Percentiles rank a stretch among this genome's conserved stretches.
Evolutionary conservation across 53 echinoderm and acorn worm species (phyloP).

Genomic region (Patiria pectinifera): DNA sequence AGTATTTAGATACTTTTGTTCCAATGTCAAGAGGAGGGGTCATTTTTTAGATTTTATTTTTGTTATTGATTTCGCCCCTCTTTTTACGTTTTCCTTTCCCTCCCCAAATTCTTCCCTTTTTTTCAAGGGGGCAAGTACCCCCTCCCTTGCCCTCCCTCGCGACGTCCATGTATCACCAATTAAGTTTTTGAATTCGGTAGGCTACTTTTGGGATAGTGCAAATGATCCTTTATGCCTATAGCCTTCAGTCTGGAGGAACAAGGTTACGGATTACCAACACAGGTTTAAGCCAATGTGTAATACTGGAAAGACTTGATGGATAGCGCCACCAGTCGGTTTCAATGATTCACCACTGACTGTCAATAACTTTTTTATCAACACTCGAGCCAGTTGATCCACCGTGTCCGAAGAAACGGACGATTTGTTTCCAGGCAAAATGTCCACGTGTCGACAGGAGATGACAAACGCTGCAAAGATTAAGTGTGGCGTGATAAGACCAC

Average conservation of each 20-base stretch:
- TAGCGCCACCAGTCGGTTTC: conserved; percentile 12
- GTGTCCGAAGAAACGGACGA: conserved; percentile 14
- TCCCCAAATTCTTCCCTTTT: no score
- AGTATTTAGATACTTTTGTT: no score
- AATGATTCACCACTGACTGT: not conserved
- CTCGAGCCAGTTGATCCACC: not conserved
- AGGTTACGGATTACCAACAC: not conserved
- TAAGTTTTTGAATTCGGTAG: no score
- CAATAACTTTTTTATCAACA: conserved; percentile 1
- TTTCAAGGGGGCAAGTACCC: no score
- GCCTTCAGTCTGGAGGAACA: not conserved
- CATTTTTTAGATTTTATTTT: no score
- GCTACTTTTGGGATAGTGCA: no score
- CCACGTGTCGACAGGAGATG: conserved; percentile 24
- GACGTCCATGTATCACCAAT: no score
- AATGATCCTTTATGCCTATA: no score
- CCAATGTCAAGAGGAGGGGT: no score
- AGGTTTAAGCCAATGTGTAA: not conserved
- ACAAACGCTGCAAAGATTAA: not conserved
- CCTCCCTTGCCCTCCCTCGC: no score
- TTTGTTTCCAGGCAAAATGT: not conserved
- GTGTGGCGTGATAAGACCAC: not conserved
- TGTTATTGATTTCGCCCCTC: no score
- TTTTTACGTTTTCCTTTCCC: no score
- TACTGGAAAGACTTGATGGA: not conserved